A percentile compares a stretch with the other conserved stretches of the same genome.
Conservation (phyloP, 2,888 invertebrate genomes). For the Hypena proboscidalis region DNA sequence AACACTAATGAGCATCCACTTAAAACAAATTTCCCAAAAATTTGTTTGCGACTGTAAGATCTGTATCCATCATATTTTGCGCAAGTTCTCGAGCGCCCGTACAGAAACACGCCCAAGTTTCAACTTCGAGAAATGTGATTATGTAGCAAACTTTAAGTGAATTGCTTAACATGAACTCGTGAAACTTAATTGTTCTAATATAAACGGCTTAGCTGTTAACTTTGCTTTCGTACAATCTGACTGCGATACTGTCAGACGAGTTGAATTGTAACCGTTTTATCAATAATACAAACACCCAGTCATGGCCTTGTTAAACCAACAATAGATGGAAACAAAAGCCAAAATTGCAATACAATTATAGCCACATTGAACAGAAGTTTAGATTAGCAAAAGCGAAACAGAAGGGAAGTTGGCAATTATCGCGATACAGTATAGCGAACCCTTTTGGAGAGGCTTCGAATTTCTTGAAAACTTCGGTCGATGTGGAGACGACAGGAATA, state of each 20-base stretch:
- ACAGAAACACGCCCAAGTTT: conserved; percentile 58
- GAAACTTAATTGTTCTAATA: conserved; percentile 75
- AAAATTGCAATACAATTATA: conserved; percentile 45
- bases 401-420: conserved; percentile 55
- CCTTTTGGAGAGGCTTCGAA: conserved; percentile 46
- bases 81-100: conserved; percentile 43
- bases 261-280: too few species aligned
- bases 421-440: conserved; percentile 41
- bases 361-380: conserved; percentile 32
- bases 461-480: conserved; percentile 49
- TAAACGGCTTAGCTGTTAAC: conserved; percentile 69
- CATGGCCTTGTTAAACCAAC: conserved; percentile 26
- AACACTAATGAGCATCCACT: conserved; percentile 51
- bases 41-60: conserved; percentile 51
- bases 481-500: conserved; percentile 62
- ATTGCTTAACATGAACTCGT: conserved; percentile 75
- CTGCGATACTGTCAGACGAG: conserved; percentile 27
- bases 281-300: too few species aligned
- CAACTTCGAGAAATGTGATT: conserved; percentile 71
- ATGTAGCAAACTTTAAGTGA: conserved; percentile 75
- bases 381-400: conserved; percentile 36
- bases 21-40: conserved; percentile 49
- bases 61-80: conserved; percentile 56
- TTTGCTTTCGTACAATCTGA: conserved; percentile 64
- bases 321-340: conserved; percentile 39